These are phyloP conservation scores for Hirtodrosophila confusa DNA, from an alignment of 2,888 invertebrate species.

Conservation along the genomic window DNA sequence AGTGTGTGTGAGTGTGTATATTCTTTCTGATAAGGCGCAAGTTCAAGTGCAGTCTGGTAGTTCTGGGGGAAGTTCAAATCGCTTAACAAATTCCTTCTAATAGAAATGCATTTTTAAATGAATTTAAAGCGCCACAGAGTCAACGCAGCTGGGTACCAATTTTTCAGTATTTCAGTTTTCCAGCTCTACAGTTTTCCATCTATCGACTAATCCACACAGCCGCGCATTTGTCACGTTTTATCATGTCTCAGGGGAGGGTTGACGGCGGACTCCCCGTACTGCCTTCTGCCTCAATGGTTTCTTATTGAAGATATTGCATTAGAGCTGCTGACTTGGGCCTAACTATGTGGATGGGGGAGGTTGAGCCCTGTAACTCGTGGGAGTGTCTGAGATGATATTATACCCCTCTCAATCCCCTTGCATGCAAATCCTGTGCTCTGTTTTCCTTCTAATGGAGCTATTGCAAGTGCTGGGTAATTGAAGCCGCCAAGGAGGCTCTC, in stretches of 20 bases:
- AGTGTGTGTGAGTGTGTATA: conserved; percentile 14
- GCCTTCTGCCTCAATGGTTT: conserved; percentile 22
- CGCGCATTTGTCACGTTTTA: conserved; percentile 65
- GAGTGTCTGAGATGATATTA: conserved; percentile 28
- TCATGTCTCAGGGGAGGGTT: conserved; percentile 29
- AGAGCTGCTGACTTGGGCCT: conserved; percentile 13
- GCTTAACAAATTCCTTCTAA: conserved; percentile 52
- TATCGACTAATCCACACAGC: conserved; percentile 51
- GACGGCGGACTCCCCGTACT: conserved; percentile 15
- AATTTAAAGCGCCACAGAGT: conserved; percentile 43
- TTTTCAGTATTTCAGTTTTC: background rate
- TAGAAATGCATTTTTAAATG: conserved; percentile 55
- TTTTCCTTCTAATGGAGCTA: conserved; percentile 35
- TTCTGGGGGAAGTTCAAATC: conserved; percentile 44
- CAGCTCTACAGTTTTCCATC: conserved; percentile 16
- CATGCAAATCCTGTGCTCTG: conserved; percentile 40
- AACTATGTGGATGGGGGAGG: conserved; percentile 9
- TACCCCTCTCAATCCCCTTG: conserved; percentile 2
- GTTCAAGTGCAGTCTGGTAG: conserved; percentile 58
- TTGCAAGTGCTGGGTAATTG: conserved; percentile 17
- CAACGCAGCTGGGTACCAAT: conserved; percentile 43
- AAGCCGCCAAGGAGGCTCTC: conserved; percentile 7
- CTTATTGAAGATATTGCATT: conserved; percentile 49
- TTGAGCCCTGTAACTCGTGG: conserved; percentile 3
- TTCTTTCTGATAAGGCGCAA: conserved; percentile 44